phyloP scores from a whole-genome alignment of 2,888 invertebrate genomes.

The Andrena flavipes region DNA sequence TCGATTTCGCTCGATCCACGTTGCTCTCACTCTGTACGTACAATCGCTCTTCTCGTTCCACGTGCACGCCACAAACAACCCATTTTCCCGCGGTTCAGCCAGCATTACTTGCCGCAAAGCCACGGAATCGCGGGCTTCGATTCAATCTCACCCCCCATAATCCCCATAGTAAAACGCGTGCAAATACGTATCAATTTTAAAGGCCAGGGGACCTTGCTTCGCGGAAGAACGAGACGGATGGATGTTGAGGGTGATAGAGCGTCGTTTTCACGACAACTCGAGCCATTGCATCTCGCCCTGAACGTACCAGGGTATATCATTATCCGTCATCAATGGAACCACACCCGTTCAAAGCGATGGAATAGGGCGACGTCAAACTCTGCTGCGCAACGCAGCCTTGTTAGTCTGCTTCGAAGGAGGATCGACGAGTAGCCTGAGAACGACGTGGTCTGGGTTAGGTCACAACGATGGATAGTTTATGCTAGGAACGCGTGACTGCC shows the following conservation, averaged over 20 bases:
- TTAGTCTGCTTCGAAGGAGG: slow-evolving; percentile 6
- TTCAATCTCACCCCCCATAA: slow-evolving; percentile 1
- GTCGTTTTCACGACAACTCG: slow-evolving; percentile 17
- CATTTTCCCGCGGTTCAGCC: background rate
- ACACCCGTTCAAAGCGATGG: slow-evolving; percentile 9
- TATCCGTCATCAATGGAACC: slow-evolving; percentile 38
- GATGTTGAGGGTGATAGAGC: background rate
- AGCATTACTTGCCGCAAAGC: slow-evolving; percentile 2
- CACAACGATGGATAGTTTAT: background rate
- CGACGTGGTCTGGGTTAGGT: background rate
- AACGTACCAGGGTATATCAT: slow-evolving; percentile 35
- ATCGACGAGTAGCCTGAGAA: background rate
- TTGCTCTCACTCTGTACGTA: background rate
- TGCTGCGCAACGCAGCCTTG: background rate
- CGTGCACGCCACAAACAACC: slow-evolving; percentile 2
- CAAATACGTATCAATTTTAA: slow-evolving; percentile 26
- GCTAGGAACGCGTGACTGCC: background rate
- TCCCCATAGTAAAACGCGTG: slow-evolving; percentile 4
- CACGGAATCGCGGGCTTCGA: slow-evolving; percentile 11
- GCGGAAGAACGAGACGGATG: background rate
- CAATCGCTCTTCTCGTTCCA: slow-evolving; percentile 1
- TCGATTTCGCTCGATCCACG: background rate
- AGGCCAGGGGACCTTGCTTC: background rate
- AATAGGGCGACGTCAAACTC: slow-evolving; percentile 23
- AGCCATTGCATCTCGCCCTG: slow-evolving; percentile 13